Base-by-base conservation (phyloP, 2,797 vertebrate species). In the Peromyscus nudipes region DNA sequence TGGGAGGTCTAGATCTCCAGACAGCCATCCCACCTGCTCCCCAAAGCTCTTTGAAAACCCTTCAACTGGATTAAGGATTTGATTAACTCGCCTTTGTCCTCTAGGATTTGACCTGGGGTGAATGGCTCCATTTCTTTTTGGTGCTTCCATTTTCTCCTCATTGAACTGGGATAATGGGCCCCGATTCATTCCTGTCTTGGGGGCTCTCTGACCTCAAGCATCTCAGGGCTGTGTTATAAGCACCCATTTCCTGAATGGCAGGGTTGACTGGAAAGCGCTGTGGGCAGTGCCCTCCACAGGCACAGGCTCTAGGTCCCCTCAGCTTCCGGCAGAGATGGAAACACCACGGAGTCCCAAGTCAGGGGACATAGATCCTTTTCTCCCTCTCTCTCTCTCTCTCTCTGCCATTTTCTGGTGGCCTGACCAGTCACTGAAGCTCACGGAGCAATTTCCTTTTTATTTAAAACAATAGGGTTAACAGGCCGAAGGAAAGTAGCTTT, bases 21-120 rank as follows among this genome's bases (percentile, higher is more conserved):
- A 64, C 25, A 0, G 52, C 73, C 87, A 65, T 83, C 95, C 96
- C 91, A 97, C 96, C 96, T 97, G 88, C 92, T 82, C 82, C 92
- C 73, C 4, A 82, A 92, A 82, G 96, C 90, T 88, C 97, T 95
- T 91, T 97, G 97, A 97, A 97, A 97, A 90, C 88, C 73, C 95
- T 97, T 97, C 93, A 76, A 29, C 92, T 96, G 94, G 95, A 97
- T 89, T 96, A 96, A 97, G 96, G 85, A 85, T 96, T 96, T 96
- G 95, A 96, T 96, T 95, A 97, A 95, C 95, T 97, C 17, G 90
- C 87, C 80, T 97, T 97, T 97, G 97, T 97, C 93, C 95, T 82
- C 92, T 12, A 81, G 52, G 92, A 82, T 96, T 89, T 94, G 93
- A 96, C 96, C 95, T 89, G 81, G 96, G 84, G 82, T 95, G 96